Percentiles rank a stretch among this genome's conserved stretches.
Conservation (phyloP, 2,113 vertebrate species). For the Trichechus manatus region DNA sequence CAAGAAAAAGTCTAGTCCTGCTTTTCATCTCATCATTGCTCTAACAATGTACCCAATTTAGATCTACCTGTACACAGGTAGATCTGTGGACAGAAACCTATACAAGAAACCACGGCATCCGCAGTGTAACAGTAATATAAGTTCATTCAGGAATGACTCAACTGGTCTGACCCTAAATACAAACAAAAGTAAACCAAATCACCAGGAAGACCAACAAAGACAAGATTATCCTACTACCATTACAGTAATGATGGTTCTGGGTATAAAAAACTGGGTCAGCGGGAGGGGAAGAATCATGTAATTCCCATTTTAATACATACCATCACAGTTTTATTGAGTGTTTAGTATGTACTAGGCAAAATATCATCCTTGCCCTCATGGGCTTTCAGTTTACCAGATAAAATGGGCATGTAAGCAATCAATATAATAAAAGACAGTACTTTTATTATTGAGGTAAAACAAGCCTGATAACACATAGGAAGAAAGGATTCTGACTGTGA, state of each 20-base stretch:
- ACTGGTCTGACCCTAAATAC: neutral
- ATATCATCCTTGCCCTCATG: neutral
- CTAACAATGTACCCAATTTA: neutral
- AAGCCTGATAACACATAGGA: neutral
- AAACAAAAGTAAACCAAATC: slow-evolving; percentile 33
- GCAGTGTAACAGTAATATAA: neutral
- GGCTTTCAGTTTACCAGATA: neutral
- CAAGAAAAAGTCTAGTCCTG: neutral
- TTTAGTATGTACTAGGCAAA: neutral
- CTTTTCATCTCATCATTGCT: neutral
- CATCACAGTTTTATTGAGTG: neutral
- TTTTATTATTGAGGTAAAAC: neutral
- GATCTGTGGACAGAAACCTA: neutral
- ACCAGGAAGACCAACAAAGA: neutral
- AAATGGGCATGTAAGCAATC: neutral
- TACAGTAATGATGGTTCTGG: neutral
- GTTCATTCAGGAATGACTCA: slow-evolving; percentile 1
- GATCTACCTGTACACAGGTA: neutral
- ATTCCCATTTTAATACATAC: slow-evolving; percentile 31
- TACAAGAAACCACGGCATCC: slow-evolving; percentile 6
- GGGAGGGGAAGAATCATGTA: neutral
- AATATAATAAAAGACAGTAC: neutral
- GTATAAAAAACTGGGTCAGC: neutral
- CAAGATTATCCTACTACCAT: neutral
- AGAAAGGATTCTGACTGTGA: neutral